Percentiles rank a stretch among this genome's conserved stretches.
Conservation (phyloP, 2,888 invertebrate species). For the Teleiodes luculella region DNA sequence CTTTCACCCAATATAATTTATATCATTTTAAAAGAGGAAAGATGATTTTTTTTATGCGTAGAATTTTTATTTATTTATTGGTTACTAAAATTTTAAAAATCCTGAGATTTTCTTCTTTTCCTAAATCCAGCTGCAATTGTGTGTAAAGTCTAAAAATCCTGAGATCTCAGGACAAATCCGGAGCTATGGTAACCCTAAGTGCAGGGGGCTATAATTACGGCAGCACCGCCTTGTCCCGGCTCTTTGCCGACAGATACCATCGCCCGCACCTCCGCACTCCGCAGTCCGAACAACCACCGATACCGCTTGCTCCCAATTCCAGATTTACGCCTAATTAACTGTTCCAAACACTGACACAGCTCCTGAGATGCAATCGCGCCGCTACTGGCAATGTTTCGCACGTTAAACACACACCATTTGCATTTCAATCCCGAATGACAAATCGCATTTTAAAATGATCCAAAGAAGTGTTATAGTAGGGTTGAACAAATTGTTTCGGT, state of each 20-base stretch:
- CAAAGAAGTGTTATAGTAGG: conserved; percentile 40
- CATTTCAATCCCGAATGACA: conserved; percentile 53
- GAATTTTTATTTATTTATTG: too few relatives aligned
- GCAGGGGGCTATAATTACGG: conserved; percentile 58
- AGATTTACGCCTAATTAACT: conserved; percentile 65
- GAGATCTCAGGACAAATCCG: too few relatives aligned
- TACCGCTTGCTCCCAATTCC: conserved; percentile 43
- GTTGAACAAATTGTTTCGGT: conserved; percentile 40
- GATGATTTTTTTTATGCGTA: too few relatives aligned
- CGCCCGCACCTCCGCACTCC: conserved; percentile 40
- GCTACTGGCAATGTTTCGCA: conserved; percentile 38
- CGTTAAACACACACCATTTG: conserved; percentile 48
- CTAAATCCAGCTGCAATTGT: too few relatives aligned
- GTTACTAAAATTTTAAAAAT: too few relatives aligned
- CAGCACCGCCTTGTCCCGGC: conserved; percentile 58
- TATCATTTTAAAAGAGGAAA: too few relatives aligned
- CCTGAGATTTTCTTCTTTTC: too few relatives aligned
- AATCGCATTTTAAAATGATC: conserved; percentile 64
- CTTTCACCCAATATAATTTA: too few relatives aligned
- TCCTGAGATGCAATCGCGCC: conserved; percentile 22
- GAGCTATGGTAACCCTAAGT: too few relatives aligned
- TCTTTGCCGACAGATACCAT: conserved; percentile 55
- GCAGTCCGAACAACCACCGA: too few relatives aligned
- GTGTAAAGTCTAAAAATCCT: too few relatives aligned
- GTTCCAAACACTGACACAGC: conserved; percentile 37